A percentile compares a stretch with the other conserved stretches of the same genome.
Evolutionary conservation across 1,140 invertebrate genomes (phyloP).

Genomic region (Bombus polaris): DNA sequence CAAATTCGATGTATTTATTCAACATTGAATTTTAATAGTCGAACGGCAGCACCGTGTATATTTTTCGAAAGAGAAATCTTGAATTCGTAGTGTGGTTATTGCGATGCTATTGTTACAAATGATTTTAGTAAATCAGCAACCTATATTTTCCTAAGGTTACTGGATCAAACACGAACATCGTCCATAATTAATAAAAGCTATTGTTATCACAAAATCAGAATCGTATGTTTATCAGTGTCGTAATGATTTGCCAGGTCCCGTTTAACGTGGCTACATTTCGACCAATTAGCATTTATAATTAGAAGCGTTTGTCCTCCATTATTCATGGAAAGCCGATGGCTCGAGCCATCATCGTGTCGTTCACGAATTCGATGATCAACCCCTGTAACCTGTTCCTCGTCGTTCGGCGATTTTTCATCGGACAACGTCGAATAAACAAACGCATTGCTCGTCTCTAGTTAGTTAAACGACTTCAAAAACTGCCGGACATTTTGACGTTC

Average conservation of each 20-base stretch:
- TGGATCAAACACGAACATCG: neutral
- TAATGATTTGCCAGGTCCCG: neutral
- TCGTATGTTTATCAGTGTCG: neutral
- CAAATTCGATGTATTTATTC: too few species aligned
- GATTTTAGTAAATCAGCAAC: neutral
- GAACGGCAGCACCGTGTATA: too few species aligned
- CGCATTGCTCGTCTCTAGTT: neutral
- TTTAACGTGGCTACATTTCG: slow-evolving; percentile 2
- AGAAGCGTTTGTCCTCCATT: slow-evolving; percentile 31
- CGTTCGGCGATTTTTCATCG: slow-evolving; percentile 12
- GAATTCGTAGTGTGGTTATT: too few species aligned
- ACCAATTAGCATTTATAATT: slow-evolving; percentile 39
- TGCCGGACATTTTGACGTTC: slow-evolving; percentile 38
- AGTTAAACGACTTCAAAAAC: slow-evolving; percentile 9
- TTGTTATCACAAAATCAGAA: neutral
- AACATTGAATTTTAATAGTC: too few species aligned
- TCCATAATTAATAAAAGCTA: neutral
- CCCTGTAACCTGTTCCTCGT: neutral
- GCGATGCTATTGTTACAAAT: too few species aligned
- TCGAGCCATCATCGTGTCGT: slow-evolving; percentile 11
- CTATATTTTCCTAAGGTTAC: neutral
- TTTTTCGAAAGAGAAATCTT: too few species aligned
- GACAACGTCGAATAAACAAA: slow-evolving; percentile 1
- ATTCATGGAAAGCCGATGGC: slow-evolving; percentile 33
- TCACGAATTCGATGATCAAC: slow-evolving; percentile 1